These are phyloP conservation scores for Caenorhabditis becei DNA, from an alignment of 2,888 invertebrate genomes.

Conservation along the genomic window DNA sequence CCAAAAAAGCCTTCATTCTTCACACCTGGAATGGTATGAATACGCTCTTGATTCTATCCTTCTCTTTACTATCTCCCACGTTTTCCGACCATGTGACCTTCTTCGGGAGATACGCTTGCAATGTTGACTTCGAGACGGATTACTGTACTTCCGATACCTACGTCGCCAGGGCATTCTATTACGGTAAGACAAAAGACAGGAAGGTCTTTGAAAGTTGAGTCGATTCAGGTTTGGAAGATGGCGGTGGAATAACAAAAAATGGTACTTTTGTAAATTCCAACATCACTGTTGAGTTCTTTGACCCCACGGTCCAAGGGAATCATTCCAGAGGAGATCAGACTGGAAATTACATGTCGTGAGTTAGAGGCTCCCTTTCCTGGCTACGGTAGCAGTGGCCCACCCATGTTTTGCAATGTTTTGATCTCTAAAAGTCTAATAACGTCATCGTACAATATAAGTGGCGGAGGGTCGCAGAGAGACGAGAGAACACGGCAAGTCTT, in stretches of 20 bases:
- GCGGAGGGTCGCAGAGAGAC: conserved; percentile 18
- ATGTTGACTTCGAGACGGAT: conserved; percentile 49
- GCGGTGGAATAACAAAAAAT: conserved; percentile 52
- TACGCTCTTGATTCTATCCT: background rate
- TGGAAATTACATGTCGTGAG: conserved; percentile 58
- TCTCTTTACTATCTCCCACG: background rate
- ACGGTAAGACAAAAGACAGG: conserved; percentile 25
- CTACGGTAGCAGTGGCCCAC: conserved; percentile 25
- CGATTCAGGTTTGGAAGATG: conserved; percentile 51
- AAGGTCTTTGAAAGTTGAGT: background rate
- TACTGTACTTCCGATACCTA: conserved; percentile 61
- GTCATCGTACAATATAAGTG: conserved; percentile 58
- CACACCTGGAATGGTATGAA: conserved; percentile 3
- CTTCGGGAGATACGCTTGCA: conserved; percentile 63
- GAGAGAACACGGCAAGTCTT: conserved; percentile 52
- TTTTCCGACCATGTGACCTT: conserved; percentile 43
- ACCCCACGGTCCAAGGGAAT: conserved; percentile 59
- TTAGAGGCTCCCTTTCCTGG: conserved; percentile 11
- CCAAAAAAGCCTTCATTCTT: background rate
- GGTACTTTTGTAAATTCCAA: conserved; percentile 53
- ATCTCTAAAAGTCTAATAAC: conserved; percentile 66
- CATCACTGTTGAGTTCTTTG: conserved; percentile 51
- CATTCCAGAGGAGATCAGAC: conserved; percentile 26
- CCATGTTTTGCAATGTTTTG: conserved; percentile 56
- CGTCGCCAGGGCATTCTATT: conserved; percentile 51